A percentile compares a stretch with the other conserved stretches of the same genome.
Conservation (phyloP, 2,888 invertebrate genomes). For the Chironomus riparius region DNA sequence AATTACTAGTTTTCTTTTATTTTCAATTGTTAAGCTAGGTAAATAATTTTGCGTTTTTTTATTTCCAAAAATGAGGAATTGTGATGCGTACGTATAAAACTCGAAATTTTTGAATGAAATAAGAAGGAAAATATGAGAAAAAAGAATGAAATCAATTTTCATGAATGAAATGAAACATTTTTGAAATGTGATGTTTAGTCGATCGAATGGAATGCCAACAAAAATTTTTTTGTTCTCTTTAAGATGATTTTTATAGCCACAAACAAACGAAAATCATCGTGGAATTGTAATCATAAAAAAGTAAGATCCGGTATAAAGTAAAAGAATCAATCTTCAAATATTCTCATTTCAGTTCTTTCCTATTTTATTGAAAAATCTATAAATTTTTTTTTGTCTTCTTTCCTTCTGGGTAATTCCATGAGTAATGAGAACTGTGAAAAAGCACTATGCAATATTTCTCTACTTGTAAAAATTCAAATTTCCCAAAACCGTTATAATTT, state of each 20-base stretch:
- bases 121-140: not conserved
- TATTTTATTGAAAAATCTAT: not conserved
- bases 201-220: not conserved
- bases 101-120: not conserved
- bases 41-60: not conserved
- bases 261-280: not conserved
- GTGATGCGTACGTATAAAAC: too few relatives aligned
- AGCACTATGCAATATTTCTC: too few relatives aligned
- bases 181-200: not conserved
- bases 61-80: not conserved
- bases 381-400: not conserved
- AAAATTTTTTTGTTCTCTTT: too few relatives aligned
- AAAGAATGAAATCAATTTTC: conserved; percentile 2
- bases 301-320: not conserved
- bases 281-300: not conserved
- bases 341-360: not conserved
- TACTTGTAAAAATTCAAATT: too few relatives aligned
- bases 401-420: too few relatives aligned
- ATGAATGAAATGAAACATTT: conserved; percentile 1
- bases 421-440: too few relatives aligned
- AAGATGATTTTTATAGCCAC: not conserved
- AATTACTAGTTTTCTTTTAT: not conserved
- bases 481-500: too few relatives aligned
- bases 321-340: not conserved
- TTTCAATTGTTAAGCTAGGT: not conserved